These are phyloP conservation scores for Hypselothyrea guttata DNA, from an alignment of 2,888 invertebrate species.

Conservation along the genomic window DNA sequence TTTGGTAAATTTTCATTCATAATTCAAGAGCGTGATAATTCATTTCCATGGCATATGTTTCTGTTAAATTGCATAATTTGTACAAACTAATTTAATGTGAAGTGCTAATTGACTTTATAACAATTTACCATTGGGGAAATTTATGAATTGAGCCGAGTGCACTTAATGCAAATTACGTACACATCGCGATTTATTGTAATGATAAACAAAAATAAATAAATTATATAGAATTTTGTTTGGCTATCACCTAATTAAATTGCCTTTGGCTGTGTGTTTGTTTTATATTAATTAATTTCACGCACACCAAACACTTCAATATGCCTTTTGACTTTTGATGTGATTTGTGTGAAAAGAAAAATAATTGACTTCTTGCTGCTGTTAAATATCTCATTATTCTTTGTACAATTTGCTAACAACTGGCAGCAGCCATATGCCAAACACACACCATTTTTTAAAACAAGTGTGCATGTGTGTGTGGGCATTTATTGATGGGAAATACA, in stretches of 20 bases:
- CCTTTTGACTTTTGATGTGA: no score
- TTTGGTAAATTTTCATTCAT: constrained; percentile 20
- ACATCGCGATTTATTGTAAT: background rate
- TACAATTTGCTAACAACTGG: background rate
- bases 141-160: no score
- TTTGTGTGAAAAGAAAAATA: constrained; percentile 4
- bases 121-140: background rate
- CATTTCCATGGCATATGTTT: background rate
- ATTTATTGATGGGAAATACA: constrained; percentile 45
- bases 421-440: constrained; percentile 10
- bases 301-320: no score
- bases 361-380: background rate
- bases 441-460: background rate
- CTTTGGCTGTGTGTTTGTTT: no score
- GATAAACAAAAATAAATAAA: no score
- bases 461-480: constrained; percentile 17
- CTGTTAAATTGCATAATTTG: background rate
- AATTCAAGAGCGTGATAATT: constrained; percentile 28
- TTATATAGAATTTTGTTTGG: no score
- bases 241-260: no score
- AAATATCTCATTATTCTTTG: background rate
- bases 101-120: background rate
- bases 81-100: background rate
- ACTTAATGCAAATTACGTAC: background rate
- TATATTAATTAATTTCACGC: no score